Evolutionary conservation across 2,113 vertebrate genomes (phyloP), one percentile per base, ranked within the genome.

Genomic region (Aleadryas rufinucha): DNA sequence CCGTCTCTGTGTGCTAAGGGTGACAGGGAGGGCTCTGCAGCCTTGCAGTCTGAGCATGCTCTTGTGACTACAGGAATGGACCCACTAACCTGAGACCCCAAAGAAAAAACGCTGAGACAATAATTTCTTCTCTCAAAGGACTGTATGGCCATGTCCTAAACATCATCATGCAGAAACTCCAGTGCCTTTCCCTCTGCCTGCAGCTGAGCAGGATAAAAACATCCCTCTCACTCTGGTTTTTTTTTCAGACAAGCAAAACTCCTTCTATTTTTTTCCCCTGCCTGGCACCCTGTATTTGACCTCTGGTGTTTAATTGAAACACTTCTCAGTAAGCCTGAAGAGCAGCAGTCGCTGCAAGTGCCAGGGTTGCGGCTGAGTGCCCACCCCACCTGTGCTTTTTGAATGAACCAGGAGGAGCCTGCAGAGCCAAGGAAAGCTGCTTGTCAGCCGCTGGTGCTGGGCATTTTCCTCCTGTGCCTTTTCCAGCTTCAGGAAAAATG

Each of bases 281-380:
- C 39, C 71, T 95, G 64, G 64, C 54, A 89, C 23, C 9, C 56
- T 84, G 72, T 19, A 16, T 70, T 63, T 84, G 47, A 83, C 72
- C 49, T 56, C 11, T 19, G 22, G 31, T 61, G 35, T 87, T 95
- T 64, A 86, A 90, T 53, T 81, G 83, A 71, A 95, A 84, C 21
- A 54, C 15, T 78, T 94, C 66, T 42, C 86, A 37, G 56, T 63
- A 26, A 37, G 60, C 56, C 60, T 60, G 80, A 78, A 30, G 56
- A 78, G 60, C 75, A 84, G 68, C 79, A 86, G 79, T 76, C 95
- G 77, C 83, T 96, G 81, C 61, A n/a, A 88, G 64, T 22, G 2
- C 52, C 64, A 45, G 77, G 52, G 33, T 2, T 44, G 33, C 41
- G 80, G 72, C 84, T 60, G 41, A 64, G 72, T 4, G 52, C 86